A percentile compares a stretch with the other conserved stretches of the same genome.
These are phyloP conservation scores for Acrossocheilus fasciatus DNA, from an alignment of 2,797 vertebrate genomes.

Conservation along the genomic window DNA sequence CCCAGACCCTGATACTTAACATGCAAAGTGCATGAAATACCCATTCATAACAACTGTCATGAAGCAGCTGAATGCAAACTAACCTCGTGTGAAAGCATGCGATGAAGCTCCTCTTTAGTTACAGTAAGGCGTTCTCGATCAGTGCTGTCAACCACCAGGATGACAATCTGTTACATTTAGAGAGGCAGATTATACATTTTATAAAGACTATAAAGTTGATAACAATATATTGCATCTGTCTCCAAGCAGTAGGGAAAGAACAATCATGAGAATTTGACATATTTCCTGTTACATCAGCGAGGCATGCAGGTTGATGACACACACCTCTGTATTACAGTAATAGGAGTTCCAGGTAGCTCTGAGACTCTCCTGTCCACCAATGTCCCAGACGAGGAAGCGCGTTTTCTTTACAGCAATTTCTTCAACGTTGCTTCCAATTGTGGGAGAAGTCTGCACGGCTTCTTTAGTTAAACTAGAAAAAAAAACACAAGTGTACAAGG, in stretches of 20 bases:
- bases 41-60: not conserved
- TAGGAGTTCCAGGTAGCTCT: constrained; percentile 84
- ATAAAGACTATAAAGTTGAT: not conserved
- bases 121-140: constrained; percentile 83
- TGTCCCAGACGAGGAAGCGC: constrained; percentile 88
- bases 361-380: constrained; percentile 86
- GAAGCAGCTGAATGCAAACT: constrained; percentile 11
- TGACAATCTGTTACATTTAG: constrained; percentile 80
- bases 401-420: constrained; percentile 83
- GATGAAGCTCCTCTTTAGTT: constrained; percentile 83
- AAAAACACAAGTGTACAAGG: not conserved
- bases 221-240: not conserved
- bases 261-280: not conserved
- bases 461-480: constrained; percentile 83
- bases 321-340: constrained; percentile 87
- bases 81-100: constrained; percentile 89
- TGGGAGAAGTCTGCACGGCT: constrained; percentile 85
- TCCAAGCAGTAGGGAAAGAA: not conserved
- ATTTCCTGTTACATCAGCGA: not conserved
- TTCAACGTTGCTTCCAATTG: constrained; percentile 88
- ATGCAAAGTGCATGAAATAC: not conserved
- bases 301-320: not conserved
- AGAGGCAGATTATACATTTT: not conserved
- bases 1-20: not conserved
- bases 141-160: constrained; percentile 89